Base-by-base conservation (phyloP, 35 echinoderm and acorn worm species). In the Nesometra sesokonis region DNA sequence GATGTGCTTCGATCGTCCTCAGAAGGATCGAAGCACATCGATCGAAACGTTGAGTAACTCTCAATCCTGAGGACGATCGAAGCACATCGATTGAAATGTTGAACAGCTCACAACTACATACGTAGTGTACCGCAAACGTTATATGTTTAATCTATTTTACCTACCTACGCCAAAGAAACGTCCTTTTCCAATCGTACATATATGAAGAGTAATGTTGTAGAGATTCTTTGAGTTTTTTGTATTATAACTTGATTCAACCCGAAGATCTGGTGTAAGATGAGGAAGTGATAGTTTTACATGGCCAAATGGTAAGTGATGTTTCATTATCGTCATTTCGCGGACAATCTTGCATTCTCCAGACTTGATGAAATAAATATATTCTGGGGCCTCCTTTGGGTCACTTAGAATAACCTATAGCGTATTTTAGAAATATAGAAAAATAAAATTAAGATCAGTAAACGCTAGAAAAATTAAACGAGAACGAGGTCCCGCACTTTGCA, bases 101-200 rank as follows among this genome's bases (percentile, higher is more conserved):
- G n/a, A n/a, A n/a, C n/a, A n/a, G n/a, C n/a, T n/a, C n/a, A n/a
- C n/a, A n/a, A n/a, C n/a, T n/a, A n/a, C n/a, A n/a, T n/a, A n/a
- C n/a, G n/a, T n/a, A n/a, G n/a, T n/a, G n/a, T n/a, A n/a, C n/a
- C n/a, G n/a, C n/a, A n/a, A n/a, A n/a, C n/a, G n/a, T n/a, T n/a
- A n/a, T n/a, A 43, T 43, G 4, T 4, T 15, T 43, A 7, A 43
- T 7, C 39, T 7, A 43, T 21, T 37, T 17, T 57, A 86, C 83
- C 35, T 19, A 99, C 96, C 96, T 27, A 99, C 96, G 19, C 96
- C 93, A 77, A 99, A 99, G 88, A 92, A 94, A 27, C 86, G 39
- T 35, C 96, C 96, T 76, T 87, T 92, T 29, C 93, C 93, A 35
- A 94, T 83, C 13, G 88, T 90, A 32, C 90, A 85, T 23, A 99